Evolutionary conservation across 1,140 invertebrate genomes (phyloP).

Genomic region (Temnothorax curvispinosus): DNA sequence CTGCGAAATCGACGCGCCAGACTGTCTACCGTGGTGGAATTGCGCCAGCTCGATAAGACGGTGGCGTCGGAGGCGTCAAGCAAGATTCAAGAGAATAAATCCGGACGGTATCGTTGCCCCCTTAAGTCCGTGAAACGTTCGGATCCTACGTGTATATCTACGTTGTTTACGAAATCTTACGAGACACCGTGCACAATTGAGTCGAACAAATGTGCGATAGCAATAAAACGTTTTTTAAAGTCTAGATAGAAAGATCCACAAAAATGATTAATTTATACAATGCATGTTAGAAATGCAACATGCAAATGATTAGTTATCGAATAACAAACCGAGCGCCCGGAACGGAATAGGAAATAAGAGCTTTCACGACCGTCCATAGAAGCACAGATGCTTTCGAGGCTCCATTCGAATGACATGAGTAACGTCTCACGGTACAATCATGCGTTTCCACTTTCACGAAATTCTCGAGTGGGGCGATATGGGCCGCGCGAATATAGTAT

Average conservation of each 20-base stretch:
- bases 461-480: conserved; percentile 43
- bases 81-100: conserved; percentile 38
- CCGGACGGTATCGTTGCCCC: conserved; percentile 3
- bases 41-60: conserved; percentile 37
- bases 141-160: neutral
- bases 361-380: neutral
- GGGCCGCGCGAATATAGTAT: neutral
- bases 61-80: conserved; percentile 14
- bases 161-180: conserved; percentile 27
- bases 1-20: conserved; percentile 40
- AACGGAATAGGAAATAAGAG: conserved; percentile 9
- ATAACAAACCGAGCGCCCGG: neutral
- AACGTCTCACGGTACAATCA: conserved; percentile 36
- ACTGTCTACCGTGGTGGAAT: conserved; percentile 35
- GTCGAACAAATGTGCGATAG: neutral
- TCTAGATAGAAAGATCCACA: neutral
- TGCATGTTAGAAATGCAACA: neutral
- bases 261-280: neutral
- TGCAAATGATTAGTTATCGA: neutral
- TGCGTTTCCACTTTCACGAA: conserved; percentile 34
- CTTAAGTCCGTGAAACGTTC: neutral
- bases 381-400: conserved; percentile 22
- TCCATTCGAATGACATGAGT: neutral
- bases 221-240: neutral
- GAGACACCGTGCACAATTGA: neutral